Conservation (phyloP, 2,888 invertebrate species). For the Poecilus cupreus region DNA sequence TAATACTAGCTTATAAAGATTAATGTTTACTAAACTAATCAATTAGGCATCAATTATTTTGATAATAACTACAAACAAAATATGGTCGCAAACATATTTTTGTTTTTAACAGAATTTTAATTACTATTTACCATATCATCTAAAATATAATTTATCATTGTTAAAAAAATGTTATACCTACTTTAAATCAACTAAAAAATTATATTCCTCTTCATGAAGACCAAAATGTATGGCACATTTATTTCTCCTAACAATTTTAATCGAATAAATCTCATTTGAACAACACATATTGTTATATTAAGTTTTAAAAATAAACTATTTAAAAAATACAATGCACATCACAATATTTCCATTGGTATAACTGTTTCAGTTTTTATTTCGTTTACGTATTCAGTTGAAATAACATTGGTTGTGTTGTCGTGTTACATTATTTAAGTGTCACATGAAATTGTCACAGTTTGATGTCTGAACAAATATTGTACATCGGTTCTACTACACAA, state of each 20-base stretch:
- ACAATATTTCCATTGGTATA: neutral
- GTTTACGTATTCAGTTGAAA: neutral
- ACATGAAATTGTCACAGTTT: neutral
- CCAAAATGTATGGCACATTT: no score
- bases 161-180: neutral
- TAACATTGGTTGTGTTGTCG: neutral
- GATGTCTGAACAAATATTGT: neutral
- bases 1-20: neutral
- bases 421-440: neutral
- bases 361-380: no score
- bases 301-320: neutral
- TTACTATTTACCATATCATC: neutral
- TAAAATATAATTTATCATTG: neutral
- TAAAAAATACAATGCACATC: neutral
- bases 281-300: neutral
- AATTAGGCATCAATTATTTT: neutral
- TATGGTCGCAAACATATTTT: constrained; percentile 15
- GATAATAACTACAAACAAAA: constrained; percentile 18
- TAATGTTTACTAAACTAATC: neutral
- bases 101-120: neutral
- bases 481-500: neutral
- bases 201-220: no score
- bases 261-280: neutral
- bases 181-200: neutral
- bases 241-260: neutral